These are phyloP conservation scores for Asarcornis scutulata DNA, from an alignment of 2,113 vertebrate genomes.

Conservation along the genomic window DNA sequence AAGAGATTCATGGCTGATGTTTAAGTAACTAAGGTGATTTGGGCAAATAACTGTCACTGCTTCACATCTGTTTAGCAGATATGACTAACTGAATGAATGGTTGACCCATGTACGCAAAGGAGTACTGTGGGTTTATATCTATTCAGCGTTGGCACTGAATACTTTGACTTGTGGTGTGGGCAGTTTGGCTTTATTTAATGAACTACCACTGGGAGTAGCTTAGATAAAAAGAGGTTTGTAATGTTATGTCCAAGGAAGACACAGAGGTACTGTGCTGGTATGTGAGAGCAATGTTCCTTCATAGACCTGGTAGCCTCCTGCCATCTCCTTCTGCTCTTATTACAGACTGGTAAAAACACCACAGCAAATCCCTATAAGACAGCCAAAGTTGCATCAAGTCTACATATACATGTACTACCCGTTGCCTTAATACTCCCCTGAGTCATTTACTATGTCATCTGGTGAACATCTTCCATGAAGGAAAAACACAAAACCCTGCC, in stretches of 20 bases:
- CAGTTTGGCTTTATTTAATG: neutral
- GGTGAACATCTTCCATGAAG: neutral
- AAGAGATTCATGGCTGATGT: neutral
- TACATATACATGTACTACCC: neutral
- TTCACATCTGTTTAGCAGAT: neutral
- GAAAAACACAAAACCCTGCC: neutral
- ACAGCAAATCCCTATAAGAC: neutral
- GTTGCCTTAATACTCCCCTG: neutral
- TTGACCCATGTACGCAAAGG: neutral
- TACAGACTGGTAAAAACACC: neutral
- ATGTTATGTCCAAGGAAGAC: neutral
- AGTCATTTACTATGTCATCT: neutral
- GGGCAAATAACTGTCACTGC: neutral
- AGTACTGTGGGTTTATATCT: neutral
- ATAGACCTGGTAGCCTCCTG: neutral
- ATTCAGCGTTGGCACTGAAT: neutral
- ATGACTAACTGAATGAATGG: neutral
- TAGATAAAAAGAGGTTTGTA: neutral
- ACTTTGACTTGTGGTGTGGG: neutral
- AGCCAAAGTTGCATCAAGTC: neutral
- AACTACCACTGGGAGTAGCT: neutral
- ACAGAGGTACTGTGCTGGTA: neutral
- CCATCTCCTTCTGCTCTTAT: neutral
- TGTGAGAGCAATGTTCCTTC: neutral
- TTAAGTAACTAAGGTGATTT: neutral